Evolutionary conservation across 2,888 invertebrate species (phyloP), one percentile per base, ranked within the genome.

Genomic region (Celastrina argiolus): DNA sequence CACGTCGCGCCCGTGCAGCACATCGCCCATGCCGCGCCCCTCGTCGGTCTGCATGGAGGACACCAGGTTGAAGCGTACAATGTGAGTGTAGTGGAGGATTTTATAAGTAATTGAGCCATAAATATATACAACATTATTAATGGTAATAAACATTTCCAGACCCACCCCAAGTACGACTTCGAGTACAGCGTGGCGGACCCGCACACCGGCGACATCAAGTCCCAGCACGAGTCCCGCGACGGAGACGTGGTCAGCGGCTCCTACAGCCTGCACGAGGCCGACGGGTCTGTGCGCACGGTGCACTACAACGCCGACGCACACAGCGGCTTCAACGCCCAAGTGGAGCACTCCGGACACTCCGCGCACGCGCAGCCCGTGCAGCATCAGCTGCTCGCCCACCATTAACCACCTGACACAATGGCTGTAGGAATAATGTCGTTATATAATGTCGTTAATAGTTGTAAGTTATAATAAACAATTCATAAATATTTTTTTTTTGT

Each of bases 171-270:
- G 80, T 92, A 92, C 77, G 86, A 87, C 77, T 92, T 88, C 76
- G 85, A 89, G 72, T 92, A 92, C 79, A 87, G 88, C 64, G 90
- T 91, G 36, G 81, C 89, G 67, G 93, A 93, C 72, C 86, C 85
- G 1, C 92, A 92, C 73, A 92, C 92, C 67, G 92, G 92, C 1
- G 92, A 93, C 82, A 86, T 87, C 74, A 93, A 93, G 84, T 92
- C 92, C 77, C 93, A 93, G 73, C 87, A 91, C 78, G 93, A 79
- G 94, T 94, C 92, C 92, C 88, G 92, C 64, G 92, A 92, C 76
- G 94, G 94, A 4, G 92, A 94, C 74, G 92, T 92, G 42, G 94
- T 94, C 70, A 92, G 26, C 79, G 94, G 94, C 56, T 93, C 93
- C 76, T 94, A 94, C 82, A 92, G 92, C 31, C 84, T 93, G 58